These are phyloP conservation scores for Drosophila oshimai DNA, from an alignment of 1,140 invertebrate species.

Conservation along the genomic window DNA sequence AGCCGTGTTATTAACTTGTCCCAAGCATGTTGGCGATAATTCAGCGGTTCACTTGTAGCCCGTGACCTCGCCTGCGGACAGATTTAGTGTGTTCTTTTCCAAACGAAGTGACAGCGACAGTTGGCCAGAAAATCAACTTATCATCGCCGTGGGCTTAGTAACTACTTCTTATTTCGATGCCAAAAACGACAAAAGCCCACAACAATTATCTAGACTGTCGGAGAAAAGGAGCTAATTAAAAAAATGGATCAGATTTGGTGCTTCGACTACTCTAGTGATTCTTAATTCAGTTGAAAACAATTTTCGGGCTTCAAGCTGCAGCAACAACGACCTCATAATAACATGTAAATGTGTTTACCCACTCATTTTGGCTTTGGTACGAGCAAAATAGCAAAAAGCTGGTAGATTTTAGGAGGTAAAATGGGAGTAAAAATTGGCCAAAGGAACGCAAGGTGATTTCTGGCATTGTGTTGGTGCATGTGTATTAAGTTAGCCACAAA, in stretches of 20 bases:
- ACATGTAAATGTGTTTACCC: conserved; percentile 54
- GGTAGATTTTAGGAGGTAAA: background rate
- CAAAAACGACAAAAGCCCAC: background rate
- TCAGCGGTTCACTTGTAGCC: conserved; percentile 20
- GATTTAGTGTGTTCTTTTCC: conserved; percentile 24
- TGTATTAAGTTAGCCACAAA: conserved; percentile 56
- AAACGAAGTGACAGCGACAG: conserved; percentile 5
- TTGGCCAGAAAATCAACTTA: conserved; percentile 5
- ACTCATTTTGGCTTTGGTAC: conserved; percentile 55
- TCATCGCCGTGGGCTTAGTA: conserved; percentile 6
- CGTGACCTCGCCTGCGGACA: conserved; percentile 17
- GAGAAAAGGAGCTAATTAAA: conserved; percentile 1
- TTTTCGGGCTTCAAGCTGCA: conserved; percentile 55
- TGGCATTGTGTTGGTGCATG: conserved; percentile 15
- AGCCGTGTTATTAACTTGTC: conserved; percentile 37
- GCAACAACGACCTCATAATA: conserved; percentile 45
- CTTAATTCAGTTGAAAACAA: conserved; percentile 77
- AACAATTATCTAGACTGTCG: background rate
- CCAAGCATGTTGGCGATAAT: conserved; percentile 12
- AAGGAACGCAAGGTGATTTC: conserved; percentile 55
- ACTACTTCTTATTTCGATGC: conserved; percentile 26
- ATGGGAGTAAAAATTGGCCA: conserved; percentile 47
- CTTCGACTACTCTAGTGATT: conserved; percentile 19
- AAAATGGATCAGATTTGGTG: too few species aligned
- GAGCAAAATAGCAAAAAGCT: background rate